phyloP scores from a whole-genome alignment of 2,888 invertebrate species.

The Autographa gamma region DNA sequence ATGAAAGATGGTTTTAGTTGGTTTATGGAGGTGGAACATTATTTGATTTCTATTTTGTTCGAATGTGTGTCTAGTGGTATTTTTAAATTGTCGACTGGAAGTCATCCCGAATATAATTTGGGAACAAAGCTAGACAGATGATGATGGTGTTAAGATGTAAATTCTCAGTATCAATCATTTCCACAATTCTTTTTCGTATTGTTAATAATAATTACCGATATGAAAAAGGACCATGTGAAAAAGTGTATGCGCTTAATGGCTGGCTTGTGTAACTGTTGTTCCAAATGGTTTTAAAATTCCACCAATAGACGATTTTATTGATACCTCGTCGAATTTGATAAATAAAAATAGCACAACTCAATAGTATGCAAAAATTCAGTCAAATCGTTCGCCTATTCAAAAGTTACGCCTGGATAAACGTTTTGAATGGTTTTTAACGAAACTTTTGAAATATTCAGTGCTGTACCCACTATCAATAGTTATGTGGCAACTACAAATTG shows the following conservation, averaged over 20 bases:
- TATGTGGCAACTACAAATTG: constrained; percentile 53
- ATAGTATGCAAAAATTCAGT: constrained; percentile 40
- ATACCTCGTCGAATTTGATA: constrained; percentile 26
- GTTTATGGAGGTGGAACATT: neutral
- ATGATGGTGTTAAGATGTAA: too few species aligned
- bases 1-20: neutral
- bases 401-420: constrained; percentile 64
- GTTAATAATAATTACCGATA: neutral
- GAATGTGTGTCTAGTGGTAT: neutral
- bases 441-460: constrained; percentile 56
- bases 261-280: neutral
- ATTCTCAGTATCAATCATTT: too few species aligned
- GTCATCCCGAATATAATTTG: too few species aligned
- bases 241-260: neutral
- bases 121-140: too few species aligned
- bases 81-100: too few species aligned
- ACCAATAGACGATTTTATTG: neutral
- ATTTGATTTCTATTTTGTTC: neutral
- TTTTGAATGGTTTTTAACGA: constrained; percentile 61
- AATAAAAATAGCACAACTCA: constrained; percentile 35
- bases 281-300: neutral
- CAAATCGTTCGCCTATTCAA: constrained; percentile 58
- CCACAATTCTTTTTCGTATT: too few species aligned
- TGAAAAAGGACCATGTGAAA: neutral
- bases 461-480: constrained; percentile 45